These are phyloP conservation scores for Eospalax fontanierii DNA, from an alignment of 2,797 vertebrate genomes.

Conservation along the genomic window DNA sequence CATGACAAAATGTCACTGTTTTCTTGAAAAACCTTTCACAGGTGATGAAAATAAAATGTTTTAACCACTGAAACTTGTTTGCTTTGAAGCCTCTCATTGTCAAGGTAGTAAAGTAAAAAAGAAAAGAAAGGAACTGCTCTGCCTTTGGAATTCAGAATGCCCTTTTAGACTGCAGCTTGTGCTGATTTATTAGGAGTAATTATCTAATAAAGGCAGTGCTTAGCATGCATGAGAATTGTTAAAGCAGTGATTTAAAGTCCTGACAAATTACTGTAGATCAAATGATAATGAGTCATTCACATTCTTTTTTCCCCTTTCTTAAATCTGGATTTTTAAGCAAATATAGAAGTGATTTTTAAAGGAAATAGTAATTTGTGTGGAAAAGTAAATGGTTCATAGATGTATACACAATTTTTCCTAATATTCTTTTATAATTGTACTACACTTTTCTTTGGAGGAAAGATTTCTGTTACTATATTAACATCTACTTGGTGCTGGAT, in stretches of 20 bases:
- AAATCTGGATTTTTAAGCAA: constrained; percentile 69
- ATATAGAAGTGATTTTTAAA: constrained; percentile 73
- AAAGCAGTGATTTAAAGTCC: constrained; percentile 80
- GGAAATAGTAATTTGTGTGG: constrained; percentile 55
- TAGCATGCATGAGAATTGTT: constrained; percentile 77
- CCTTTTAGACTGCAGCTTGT: constrained; percentile 62
- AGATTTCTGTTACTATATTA: constrained; percentile 32
- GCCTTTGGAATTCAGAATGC: constrained; percentile 70
- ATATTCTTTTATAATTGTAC: background rate
- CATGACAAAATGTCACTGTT: constrained; percentile 18
- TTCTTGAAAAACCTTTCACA: background rate
- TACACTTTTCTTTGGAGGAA: background rate
- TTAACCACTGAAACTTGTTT: constrained; percentile 49
- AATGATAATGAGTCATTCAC: constrained; percentile 81
- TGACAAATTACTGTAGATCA: constrained; percentile 80
- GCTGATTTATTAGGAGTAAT: constrained; percentile 83
- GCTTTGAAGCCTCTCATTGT: constrained; percentile 73
- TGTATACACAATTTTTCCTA: background rate
- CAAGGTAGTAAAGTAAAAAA: constrained; percentile 62
- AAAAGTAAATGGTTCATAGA: constrained; percentile 55
- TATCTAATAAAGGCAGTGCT: constrained; percentile 80
- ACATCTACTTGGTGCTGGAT: background rate
- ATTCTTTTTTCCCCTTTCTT: constrained; percentile 66
- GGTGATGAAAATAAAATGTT: constrained; percentile 35
- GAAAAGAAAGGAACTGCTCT: background rate